phyloP scores from a whole-genome alignment of 2,113 vertebrate genomes.

The Oryzias javanicus region DNA sequence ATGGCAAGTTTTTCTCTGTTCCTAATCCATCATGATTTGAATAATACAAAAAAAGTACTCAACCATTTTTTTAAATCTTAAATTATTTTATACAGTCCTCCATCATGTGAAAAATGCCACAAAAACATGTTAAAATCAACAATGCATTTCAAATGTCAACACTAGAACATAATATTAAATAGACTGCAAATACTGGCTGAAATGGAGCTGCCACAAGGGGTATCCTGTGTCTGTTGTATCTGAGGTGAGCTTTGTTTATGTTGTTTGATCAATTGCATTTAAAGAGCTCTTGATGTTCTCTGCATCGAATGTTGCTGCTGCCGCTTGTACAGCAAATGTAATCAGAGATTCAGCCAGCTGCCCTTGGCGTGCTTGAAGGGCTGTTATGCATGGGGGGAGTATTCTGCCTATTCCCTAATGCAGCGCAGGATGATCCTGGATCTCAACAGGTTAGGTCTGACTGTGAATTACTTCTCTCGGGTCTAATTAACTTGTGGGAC shows the following conservation, averaged over 20 bases:
- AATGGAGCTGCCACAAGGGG: slow-evolving; percentile 30
- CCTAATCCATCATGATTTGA: too few relatives aligned
- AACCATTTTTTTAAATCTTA: too few relatives aligned
- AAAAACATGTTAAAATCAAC: too few relatives aligned
- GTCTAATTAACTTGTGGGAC: slow-evolving; percentile 26
- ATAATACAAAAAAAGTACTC: too few relatives aligned
- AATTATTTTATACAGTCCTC: too few relatives aligned
- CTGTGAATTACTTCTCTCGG: slow-evolving; percentile 24
- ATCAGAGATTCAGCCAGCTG: slow-evolving; percentile 53
- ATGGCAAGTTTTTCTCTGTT: too few relatives aligned
- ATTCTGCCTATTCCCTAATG: slow-evolving; percentile 30
- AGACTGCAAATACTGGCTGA: neutral
- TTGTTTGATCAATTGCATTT: slow-evolving; percentile 66
- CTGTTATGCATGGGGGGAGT: slow-evolving; percentile 29
- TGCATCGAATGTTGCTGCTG: slow-evolving; percentile 55
- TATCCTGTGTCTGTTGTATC: slow-evolving; percentile 37
- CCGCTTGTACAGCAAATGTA: slow-evolving; percentile 60
- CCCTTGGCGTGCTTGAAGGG: slow-evolving; percentile 29
- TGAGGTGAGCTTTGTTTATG: slow-evolving; percentile 56
- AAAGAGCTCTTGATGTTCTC: slow-evolving; percentile 60
- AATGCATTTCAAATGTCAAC: too few relatives aligned
- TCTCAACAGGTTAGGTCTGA: slow-evolving; percentile 29
- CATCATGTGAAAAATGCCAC: too few relatives aligned
- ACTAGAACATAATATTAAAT: too few relatives aligned
- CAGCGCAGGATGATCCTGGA: slow-evolving; percentile 11